Evolutionary conservation across 2,888 invertebrate genomes (phyloP).

Genomic region (Abscondita cerata): DNA sequence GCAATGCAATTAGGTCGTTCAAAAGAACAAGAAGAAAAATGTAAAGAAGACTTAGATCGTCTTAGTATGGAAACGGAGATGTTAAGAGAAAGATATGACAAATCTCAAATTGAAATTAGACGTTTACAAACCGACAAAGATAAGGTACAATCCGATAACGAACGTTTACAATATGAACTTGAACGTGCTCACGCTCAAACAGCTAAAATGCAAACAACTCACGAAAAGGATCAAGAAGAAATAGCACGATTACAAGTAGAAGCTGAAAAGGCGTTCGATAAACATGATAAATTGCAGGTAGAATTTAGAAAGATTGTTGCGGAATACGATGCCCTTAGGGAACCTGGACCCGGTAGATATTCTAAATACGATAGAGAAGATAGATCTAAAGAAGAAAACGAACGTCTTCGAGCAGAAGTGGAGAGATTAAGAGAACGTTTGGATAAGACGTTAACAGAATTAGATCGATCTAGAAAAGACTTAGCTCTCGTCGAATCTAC

Average conservation of each 20-base stretch:
- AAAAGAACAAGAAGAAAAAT: conserved; percentile 91
- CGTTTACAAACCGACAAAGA: conserved; percentile 85
- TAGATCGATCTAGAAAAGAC: conserved; percentile 79
- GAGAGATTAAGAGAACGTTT: conserved; percentile 80
- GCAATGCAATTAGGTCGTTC: conserved; percentile 83
- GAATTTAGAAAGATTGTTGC: conserved; percentile 83
- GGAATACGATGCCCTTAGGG: conserved; percentile 79
- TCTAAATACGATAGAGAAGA: conserved; percentile 78
- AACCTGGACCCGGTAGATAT: conserved; percentile 76
- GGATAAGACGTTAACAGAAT: conserved; percentile 81
- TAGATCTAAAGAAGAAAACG: conserved; percentile 76
- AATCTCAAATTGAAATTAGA: conserved; percentile 83
- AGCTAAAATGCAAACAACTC: conserved; percentile 82
- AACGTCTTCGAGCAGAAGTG: conserved; percentile 79
- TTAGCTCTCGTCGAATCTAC: conserved; percentile 78
- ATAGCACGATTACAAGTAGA: conserved; percentile 85
- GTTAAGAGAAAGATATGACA: conserved; percentile 87
- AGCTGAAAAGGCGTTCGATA: conserved; percentile 89
- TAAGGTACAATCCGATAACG: conserved; percentile 82
- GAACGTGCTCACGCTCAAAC: conserved; percentile 87
- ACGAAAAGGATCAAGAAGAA: conserved; percentile 91
- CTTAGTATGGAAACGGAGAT: conserved; percentile 83
- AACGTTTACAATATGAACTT: conserved; percentile 83
- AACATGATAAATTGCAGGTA: conserved; percentile 83
- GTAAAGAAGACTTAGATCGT: conserved; percentile 82